phyloP scores from a whole-genome alignment of 2,888 invertebrate genomes.

The Ctena decussata region DNA sequence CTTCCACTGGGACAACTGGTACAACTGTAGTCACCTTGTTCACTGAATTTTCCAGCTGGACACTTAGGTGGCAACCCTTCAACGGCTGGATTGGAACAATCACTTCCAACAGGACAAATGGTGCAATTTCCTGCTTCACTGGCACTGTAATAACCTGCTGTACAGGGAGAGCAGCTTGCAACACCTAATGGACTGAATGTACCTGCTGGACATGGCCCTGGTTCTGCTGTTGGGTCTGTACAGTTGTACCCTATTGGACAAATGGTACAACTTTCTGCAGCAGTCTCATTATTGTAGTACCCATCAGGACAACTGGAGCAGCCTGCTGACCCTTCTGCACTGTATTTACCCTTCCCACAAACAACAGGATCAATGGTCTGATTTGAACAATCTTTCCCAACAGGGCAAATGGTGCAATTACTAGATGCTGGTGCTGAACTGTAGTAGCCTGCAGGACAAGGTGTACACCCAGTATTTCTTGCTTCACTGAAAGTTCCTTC shows the following conservation, averaged over 20 bases:
- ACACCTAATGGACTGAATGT: conserved; percentile 68
- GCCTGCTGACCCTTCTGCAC: conserved; percentile 73
- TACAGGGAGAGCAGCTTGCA: conserved; percentile 59
- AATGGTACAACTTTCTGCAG: conserved; percentile 65
- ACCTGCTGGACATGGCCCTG: conserved; percentile 67
- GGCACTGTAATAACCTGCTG: conserved; percentile 70
- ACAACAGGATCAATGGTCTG: conserved; percentile 69
- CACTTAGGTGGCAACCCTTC: conserved; percentile 68
- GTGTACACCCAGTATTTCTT: conserved; percentile 69
- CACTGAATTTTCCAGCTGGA: conserved; percentile 71
- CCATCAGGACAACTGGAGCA: conserved; percentile 76
- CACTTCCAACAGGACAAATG: conserved; percentile 73
- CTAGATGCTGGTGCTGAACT: conserved; percentile 78
- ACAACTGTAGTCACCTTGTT: conserved; percentile 39
- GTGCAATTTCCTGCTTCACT: conserved; percentile 67
- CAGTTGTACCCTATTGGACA: conserved; percentile 78
- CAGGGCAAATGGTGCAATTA: conserved; percentile 81
- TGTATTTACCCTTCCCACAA: conserved; percentile 81
- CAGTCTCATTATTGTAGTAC: conserved; percentile 61
- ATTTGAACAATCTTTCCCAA: conserved; percentile 75
- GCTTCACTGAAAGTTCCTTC: conserved; percentile 81
- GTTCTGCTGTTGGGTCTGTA: conserved; percentile 60
- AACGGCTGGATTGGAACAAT: conserved; percentile 69
- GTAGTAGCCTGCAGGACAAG: conserved; percentile 82
- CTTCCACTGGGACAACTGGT: conserved; percentile 8